Evolutionary conservation across 2,113 vertebrate species (phyloP), one percentile per base, ranked within the genome.

Genomic region (Pogona vitticeps): DNA sequence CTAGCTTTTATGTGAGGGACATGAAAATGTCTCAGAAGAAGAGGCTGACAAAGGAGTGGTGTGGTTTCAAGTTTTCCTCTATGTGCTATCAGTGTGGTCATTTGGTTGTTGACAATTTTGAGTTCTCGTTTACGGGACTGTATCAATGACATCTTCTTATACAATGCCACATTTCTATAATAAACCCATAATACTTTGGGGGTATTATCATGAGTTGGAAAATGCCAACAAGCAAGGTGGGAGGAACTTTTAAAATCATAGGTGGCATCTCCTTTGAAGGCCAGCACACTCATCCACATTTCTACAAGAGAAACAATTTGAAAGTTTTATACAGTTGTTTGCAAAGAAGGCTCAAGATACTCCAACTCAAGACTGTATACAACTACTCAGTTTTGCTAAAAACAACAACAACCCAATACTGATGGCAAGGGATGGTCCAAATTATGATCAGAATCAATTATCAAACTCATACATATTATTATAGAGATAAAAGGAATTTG

Each of bases 1-100:
- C 81, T 73, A 46, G 63, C 59, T 90, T 77, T 67, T 86, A 56
- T 78, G 84, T 1, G 3, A 90, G 77, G 85, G 79, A 46, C 71
- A 88, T 71, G 78, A 73, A 81, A 86, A 80, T 80, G 76, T 90
- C 26, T 85, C 86, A 80, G 0, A 71, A 36, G 58, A 36, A 90
- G 65, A 67, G 7, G 21, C 38, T 31, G 59, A 15, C 7, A 42
- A 36, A 76, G 6, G 77, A 56, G 26, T 38, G 31, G 42, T 26
- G 33, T 63, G 56, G 21, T 15, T 68, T 61, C 36, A 40, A 1
- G 15, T 56, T 18, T 31, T 58, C 76, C 46, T 31, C 46, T n/a
- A 20, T 84, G 7, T 84, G 7, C 28, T 18, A 0, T 58, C 46
- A 52, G 80, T n/a, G 3, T 4, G 42, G 89, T 1, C 23, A 0